Evolutionary conservation across 2,888 invertebrate genomes (phyloP).

Genomic region (Orgyia antiqua): DNA sequence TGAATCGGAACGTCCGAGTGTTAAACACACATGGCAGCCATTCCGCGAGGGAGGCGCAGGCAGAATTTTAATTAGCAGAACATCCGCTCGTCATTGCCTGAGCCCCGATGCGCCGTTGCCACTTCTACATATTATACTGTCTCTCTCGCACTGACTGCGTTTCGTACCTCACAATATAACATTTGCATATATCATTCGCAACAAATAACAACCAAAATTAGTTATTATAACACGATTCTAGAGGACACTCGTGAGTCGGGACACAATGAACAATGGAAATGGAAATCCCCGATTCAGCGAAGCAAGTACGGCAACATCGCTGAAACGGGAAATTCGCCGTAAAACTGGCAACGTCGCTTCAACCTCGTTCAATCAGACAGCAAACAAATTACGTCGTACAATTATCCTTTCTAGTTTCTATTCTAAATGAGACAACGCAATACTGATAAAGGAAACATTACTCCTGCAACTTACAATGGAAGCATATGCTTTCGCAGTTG

Average conservation of each 20-base stretch:
- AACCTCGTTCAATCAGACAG: constrained; percentile 49
- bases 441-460: constrained; percentile 69
- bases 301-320: constrained; percentile 59
- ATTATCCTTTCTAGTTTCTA: constrained; percentile 74
- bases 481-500: constrained; percentile 52
- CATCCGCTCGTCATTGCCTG: constrained; percentile 73
- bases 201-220: constrained; percentile 36
- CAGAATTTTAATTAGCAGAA: constrained; percentile 79
- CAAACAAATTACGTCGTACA: constrained; percentile 69
- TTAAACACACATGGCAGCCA: constrained; percentile 76
- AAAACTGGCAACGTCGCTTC: constrained; percentile 69
- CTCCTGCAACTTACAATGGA: constrained; percentile 60
- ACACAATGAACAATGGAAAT: constrained; percentile 59
- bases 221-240: constrained; percentile 42
- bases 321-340: constrained; percentile 63
- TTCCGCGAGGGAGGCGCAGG: constrained; percentile 78
- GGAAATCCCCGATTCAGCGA: constrained; percentile 51
- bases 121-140: constrained; percentile 44
- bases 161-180: constrained; percentile 33
- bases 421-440: constrained; percentile 68
- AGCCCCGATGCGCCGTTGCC: constrained; percentile 69
- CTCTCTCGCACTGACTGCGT: constrained; percentile 46
- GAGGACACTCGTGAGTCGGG: constrained; percentile 32
- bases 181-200: constrained; percentile 26
- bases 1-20: constrained; percentile 71